Base-by-base conservation (phyloP, 64 coral and sea anemone genomes). In the Platygyra sinensis region DNA sequence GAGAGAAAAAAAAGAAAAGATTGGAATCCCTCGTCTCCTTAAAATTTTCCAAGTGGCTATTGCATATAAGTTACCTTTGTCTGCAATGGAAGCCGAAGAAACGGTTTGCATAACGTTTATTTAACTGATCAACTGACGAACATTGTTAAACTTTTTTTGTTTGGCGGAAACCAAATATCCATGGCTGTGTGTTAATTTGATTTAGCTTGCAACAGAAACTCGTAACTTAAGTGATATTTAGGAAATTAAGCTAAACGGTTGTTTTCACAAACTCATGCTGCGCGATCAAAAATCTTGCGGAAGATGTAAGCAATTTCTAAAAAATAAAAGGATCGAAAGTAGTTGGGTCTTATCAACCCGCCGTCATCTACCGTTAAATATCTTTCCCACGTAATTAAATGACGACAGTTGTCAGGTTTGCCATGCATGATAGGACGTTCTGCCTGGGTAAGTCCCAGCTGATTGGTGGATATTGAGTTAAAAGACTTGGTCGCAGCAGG, bases 241-340 rank as follows among this genome's bases (percentile, higher is more conserved):
- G 19, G 52, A 9, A 55, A 55, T 1, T 8, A 8, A 55, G 10
- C 10, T 39, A 39, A 39, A 39, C 38, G 38, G 38, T 39, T 80
- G 25, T 80, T 80, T 81, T 55, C 61, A 63, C 55, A 62, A 19
- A 31, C 16, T 33, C 54, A 81, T 57, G 10, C 57, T 16, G 51
- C 15, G 27, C 17, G 0, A n/a, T 11, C 52, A 22, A 10, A 67
- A 67, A 4, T 10, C 64, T 18, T 67, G 22, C 64, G 27, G 20
- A 22, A 25, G 17, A 24, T 20, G 17, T 64, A 64, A 16, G 24
- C 24, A 5, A 22, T 64, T 64, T 22, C 24, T 64, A 5, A 20
- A 64, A n/a, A n/a, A 19, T 20, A 22, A 25, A n/a, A 76, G 74
- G 80, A 46, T 84, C 81, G 62, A 84, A 84, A 71, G 33, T 84